Evolutionary conservation across 1,140 invertebrate species (phyloP).

Genomic region (Zaprionus ghesquierei): DNA sequence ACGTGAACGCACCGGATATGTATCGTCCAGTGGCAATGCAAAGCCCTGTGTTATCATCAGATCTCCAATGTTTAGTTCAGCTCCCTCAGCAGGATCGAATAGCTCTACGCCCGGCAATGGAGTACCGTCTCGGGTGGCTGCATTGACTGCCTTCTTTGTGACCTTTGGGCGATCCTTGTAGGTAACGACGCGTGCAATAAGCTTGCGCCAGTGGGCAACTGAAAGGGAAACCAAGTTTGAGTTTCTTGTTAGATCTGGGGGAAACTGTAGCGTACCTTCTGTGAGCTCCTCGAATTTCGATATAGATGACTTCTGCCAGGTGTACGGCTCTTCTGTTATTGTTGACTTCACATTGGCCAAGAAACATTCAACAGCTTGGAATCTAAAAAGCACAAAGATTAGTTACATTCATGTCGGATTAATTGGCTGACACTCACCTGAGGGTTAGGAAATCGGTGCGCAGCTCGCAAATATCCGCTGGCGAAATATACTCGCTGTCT

Average conservation of each 20-base stretch:
- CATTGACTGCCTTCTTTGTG: slow-evolving; percentile 51
- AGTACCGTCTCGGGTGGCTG: slow-evolving; percentile 84
- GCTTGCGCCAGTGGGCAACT: slow-evolving; percentile 86
- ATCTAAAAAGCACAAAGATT: slow-evolving; percentile 48
- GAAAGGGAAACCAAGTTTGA: slow-evolving; percentile 11
- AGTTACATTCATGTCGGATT: neutral
- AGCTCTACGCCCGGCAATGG: slow-evolving; percentile 87
- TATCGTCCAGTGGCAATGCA: slow-evolving; percentile 64
- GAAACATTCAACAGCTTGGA: slow-evolving; percentile 91
- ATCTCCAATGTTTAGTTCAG: slow-evolving; percentile 72
- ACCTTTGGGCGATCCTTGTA: slow-evolving; percentile 85
- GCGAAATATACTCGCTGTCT: slow-evolving; percentile 86
- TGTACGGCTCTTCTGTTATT: slow-evolving; percentile 64
- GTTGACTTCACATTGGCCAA: slow-evolving; percentile 87
- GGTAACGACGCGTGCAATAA: slow-evolving; percentile 87
- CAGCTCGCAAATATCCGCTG: slow-evolving; percentile 87
- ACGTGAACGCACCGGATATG: slow-evolving; percentile 63
- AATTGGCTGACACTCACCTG: slow-evolving; percentile 78
- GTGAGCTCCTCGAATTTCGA: slow-evolving; percentile 88
- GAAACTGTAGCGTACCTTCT: slow-evolving; percentile 80
- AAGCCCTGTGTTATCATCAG: slow-evolving; percentile 72
- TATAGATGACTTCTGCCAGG: slow-evolving; percentile 87
- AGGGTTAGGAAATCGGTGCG: slow-evolving; percentile 89
- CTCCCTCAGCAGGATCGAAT: slow-evolving; percentile 83
- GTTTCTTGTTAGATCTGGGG: neutral